Evolutionary conservation across 2,797 vertebrate genomes (phyloP), one percentile per base, ranked within the genome.

Genomic region (Austrolebias charrua): DNA sequence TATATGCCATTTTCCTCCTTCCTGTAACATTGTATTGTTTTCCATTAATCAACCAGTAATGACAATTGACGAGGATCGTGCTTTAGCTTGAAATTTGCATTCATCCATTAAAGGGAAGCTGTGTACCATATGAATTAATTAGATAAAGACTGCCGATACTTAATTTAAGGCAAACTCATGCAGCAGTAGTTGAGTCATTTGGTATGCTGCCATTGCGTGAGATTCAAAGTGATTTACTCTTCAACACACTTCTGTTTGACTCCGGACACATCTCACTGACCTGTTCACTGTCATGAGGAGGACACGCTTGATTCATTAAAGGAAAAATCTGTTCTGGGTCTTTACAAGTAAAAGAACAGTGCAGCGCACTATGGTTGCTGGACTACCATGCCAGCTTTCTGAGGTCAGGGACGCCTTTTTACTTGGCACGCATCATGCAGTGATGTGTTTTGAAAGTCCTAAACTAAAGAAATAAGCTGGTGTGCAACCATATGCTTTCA

Each of bases 331-430:
- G 40, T 60, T 55, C 55, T 78, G 70, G 80, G 79, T 84, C 84
- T 83, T 82, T 69, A 51, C 55, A 51, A 74, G 59, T 64, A 60
- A 86, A 63, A 38, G 31, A 46, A 43, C 53, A 65, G 85, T 81
- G 82, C 73, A 73, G 65, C 80, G 70, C 72, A 38, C 64, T 16
- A 15, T 44, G 68, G 47, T 61, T 64, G 63, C 67, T 64, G 42
- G 6, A 52, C 68, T 60, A 48, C 82, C 79, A 81, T 70, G 59
- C 81, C 72, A 66, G 72, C 65, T 79, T 58, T 76, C 63, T 6
- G 71, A 84, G 82, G 84, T 86, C 78, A 73, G 85, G 81, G 83
- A 87, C 86, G 76, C 79, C 74, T 82, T 85, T 48, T 87, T 75
- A 76, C 44, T 20, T 77, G 71, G 48, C 58, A 72, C 4, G 28